These are phyloP conservation scores for Phylloscopus collybita DNA, from an alignment of 2,797 vertebrate genomes.

Conservation along the genomic window DNA sequence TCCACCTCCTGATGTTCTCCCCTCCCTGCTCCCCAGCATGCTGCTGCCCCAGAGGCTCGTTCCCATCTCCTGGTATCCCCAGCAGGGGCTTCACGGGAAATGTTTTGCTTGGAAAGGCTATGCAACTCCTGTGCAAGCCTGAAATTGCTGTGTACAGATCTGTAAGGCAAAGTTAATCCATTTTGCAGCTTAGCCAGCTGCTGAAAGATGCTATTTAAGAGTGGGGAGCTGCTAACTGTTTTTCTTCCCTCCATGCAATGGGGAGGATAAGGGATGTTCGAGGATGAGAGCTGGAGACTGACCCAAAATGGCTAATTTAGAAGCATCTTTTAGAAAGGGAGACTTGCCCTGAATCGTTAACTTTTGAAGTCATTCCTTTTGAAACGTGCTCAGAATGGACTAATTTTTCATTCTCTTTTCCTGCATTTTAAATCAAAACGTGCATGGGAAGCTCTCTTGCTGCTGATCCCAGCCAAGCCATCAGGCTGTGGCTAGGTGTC, in stretches of 20 bases:
- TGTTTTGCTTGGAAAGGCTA: background rate
- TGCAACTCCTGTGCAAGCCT: background rate
- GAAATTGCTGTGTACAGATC: constrained; percentile 13
- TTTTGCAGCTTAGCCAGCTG: constrained; percentile 23
- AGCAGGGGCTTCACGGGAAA: background rate
- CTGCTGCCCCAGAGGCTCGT: background rate
- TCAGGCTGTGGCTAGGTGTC: rapidly evolving
- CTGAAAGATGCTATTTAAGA: constrained; percentile 4
- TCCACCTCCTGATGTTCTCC: background rate
- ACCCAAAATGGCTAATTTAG: background rate
- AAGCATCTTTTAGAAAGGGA: background rate
- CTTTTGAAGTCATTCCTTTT: background rate
- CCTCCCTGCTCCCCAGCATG: background rate
- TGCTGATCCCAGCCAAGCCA: background rate
- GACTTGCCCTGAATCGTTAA: background rate
- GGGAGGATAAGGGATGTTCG: background rate
- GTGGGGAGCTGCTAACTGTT: background rate
- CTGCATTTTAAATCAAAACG: background rate
- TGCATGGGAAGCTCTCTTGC: background rate
- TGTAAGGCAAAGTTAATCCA: constrained; percentile 21
- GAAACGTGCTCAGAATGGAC: background rate
- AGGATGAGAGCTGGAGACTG: background rate
- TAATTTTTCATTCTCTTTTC: background rate
- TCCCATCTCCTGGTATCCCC: background rate
- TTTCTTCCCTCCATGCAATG: background rate